Evolutionary conservation across 1,140 invertebrate species (phyloP), one percentile per base, ranked within the genome.

Genomic region (Neotoxoptera formosana): DNA sequence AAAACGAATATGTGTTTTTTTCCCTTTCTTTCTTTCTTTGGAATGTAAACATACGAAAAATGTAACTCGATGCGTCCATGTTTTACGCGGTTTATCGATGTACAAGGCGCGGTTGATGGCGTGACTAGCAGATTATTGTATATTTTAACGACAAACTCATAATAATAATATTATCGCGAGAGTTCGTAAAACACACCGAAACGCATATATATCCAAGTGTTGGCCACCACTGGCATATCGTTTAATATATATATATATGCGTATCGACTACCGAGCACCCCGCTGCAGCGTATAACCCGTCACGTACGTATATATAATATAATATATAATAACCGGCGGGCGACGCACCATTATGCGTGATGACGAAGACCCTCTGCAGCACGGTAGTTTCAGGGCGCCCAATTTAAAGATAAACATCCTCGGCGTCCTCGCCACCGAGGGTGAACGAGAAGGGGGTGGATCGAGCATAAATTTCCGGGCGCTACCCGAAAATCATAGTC

Each of bases 321-420:
- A n/a, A n/a, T n/a, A n/a, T n/a, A n/a, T 76, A 76, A 76, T 76
- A 76, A 76, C 60, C n/a, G 30, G n/a, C 30, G 4, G 8, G 8
- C 30, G 0, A 17, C 60, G 60, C 60, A n/a, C 60, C 60, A 76
- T 76, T 76, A 76, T 53, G n/a, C n/a, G n/a, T n/a, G n/a, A n/a
- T n/a, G n/a, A n/a, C n/a, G 60, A 76, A 76, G 60, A 76, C 60
- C 60, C n/a, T 76, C 30, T 76, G 60, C 7, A 76, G n/a, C 14
- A 76, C 60, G 60, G 60, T 76, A n/a, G 60, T 76, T 76, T 76
- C 23, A 76, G 60, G 60, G 30, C 30, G 60, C 6, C 60, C 60
- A n/a, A 76, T 76, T 76, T 76, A 76, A 76, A 76, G 60, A 76
- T 76, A 17, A 76, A 76, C 60, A 76, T 76, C n/a, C 60, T n/a